phyloP scores from a whole-genome alignment of 2,888 invertebrate species.

The Parascotia fuliginaria region DNA sequence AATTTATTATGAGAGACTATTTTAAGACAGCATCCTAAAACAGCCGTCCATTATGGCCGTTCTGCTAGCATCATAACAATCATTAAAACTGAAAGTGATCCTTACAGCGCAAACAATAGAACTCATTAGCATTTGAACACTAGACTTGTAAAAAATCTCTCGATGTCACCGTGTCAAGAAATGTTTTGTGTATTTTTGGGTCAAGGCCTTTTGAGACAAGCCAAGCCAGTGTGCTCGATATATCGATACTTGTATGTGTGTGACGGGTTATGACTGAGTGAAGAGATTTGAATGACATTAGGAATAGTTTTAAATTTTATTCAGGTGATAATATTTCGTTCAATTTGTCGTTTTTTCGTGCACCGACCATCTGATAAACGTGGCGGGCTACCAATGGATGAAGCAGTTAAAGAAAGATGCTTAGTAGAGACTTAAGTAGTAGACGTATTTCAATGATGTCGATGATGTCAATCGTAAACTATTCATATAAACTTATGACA shows the following conservation, averaged over 20 bases:
- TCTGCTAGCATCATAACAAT: neutral
- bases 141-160: constrained; percentile 32
- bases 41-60: neutral
- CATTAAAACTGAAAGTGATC: constrained; percentile 33
- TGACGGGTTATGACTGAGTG: constrained; percentile 20
- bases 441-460: too few relatives aligned
- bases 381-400: too few relatives aligned
- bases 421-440: too few relatives aligned
- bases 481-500: too few relatives aligned
- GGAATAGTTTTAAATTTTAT: constrained; percentile 5
- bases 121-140: constrained; percentile 13
- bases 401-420: too few relatives aligned
- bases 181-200: constrained; percentile 75
- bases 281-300: constrained; percentile 7
- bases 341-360: neutral
- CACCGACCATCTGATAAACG: too few relatives aligned
- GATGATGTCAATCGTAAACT: too few relatives aligned
- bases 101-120: constrained; percentile 28
- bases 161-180: constrained; percentile 70
- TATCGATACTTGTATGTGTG: constrained; percentile 31
- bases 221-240: constrained; percentile 47
- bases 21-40: neutral
- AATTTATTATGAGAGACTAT: neutral
- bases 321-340: neutral
- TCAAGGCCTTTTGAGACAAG: constrained; percentile 66